These are phyloP conservation scores for Xanthorhoe spadicearia DNA, from an alignment of 2,888 invertebrate species.

Conservation along the genomic window DNA sequence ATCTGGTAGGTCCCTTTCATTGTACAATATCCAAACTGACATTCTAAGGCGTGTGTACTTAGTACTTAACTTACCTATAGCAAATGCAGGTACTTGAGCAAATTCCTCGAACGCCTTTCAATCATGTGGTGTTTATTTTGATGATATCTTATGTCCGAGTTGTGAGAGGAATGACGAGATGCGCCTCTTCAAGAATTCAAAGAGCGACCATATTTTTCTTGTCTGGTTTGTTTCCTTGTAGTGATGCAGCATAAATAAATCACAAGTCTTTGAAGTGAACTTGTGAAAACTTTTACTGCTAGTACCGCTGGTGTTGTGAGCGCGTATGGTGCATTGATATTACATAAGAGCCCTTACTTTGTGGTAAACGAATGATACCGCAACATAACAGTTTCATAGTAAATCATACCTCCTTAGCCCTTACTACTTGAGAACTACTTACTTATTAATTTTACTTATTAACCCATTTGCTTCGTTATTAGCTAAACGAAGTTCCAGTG, in stretches of 20 bases:
- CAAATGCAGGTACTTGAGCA: constrained; percentile 28
- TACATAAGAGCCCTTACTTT: neutral
- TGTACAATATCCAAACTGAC: constrained; percentile 34
- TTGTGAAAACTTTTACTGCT: constrained; percentile 17
- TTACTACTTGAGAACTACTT: neutral
- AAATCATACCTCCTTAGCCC: neutral
- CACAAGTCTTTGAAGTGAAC: constrained; percentile 35
- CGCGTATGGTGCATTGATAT: neutral
- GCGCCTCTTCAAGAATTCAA: constrained; percentile 53
- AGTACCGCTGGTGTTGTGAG: constrained; percentile 1
- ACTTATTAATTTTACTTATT: no score
- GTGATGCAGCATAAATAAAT: constrained; percentile 36
- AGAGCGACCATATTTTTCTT: constrained; percentile 54
- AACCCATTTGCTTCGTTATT: no score
- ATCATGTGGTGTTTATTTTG: constrained; percentile 53
- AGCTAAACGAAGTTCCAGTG: no score
- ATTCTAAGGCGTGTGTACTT: constrained; percentile 47
- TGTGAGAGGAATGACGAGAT: constrained; percentile 47
- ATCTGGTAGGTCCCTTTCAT: constrained; percentile 14
- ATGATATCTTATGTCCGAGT: constrained; percentile 55
- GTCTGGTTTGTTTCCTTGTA: constrained; percentile 37
- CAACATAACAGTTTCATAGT: neutral
- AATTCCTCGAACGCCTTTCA: constrained; percentile 60
- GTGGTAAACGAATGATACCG: neutral
- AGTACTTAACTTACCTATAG: constrained; percentile 23